These are phyloP conservation scores for Rhizoglyphus robini DNA, from an alignment of 1,140 invertebrate genomes.

Conservation along the genomic window DNA sequence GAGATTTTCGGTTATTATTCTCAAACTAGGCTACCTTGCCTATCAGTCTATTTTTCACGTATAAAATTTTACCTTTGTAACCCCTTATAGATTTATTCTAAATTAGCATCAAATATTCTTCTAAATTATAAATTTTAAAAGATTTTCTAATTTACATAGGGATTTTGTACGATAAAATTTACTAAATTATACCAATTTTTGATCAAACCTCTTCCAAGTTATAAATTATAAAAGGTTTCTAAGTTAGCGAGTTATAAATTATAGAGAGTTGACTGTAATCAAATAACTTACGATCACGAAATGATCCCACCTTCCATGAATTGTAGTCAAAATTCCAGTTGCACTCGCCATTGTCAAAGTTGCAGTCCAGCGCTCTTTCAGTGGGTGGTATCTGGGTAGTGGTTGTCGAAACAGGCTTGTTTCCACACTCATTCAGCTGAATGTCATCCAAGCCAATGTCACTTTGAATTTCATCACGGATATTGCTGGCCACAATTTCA, in stretches of 20 bases:
- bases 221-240: too few species aligned
- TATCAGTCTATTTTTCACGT: too few species aligned
- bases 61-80: too few species aligned
- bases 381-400: background rate
- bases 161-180: too few species aligned
- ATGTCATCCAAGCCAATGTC: constrained; percentile 14
- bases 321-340: background rate
- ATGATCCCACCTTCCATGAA: background rate
- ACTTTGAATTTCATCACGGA: background rate
- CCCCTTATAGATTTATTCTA: too few species aligned
- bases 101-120: too few species aligned
- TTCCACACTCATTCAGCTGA: background rate
- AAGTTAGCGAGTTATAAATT: too few species aligned
- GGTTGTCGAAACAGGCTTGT: background rate
- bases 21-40: too few species aligned
- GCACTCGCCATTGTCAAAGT: background rate
- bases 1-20: too few species aligned
- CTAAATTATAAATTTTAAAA: too few species aligned
- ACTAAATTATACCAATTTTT: background rate
- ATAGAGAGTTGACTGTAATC: too few species aligned
- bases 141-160: too few species aligned
- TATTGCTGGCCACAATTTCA: background rate
- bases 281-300: background rate
- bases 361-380: background rate
- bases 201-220: background rate